Conservation (phyloP, 1,140 invertebrate species). For the Xylocopa sonorina region DNA sequence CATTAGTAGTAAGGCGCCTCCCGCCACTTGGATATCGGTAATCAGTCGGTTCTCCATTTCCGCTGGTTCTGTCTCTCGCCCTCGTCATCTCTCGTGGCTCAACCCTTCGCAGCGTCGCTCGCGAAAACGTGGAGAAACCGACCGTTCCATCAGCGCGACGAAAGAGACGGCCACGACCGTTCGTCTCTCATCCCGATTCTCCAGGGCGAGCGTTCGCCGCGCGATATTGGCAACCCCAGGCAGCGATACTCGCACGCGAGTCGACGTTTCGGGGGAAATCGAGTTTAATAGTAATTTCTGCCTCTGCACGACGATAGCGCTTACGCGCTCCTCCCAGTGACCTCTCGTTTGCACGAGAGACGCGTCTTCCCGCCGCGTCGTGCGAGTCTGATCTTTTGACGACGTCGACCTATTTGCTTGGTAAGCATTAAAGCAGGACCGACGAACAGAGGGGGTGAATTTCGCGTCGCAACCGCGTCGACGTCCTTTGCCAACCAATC, state of each 20-base stretch:
- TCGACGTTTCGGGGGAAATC: constrained; percentile 23
- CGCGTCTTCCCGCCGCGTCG: constrained; percentile 14
- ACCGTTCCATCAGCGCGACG: too few relatives aligned
- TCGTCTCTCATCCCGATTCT: not conserved
- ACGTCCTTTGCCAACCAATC: constrained; percentile 4
- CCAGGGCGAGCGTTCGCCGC: too few relatives aligned
- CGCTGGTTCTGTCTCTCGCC: not conserved
- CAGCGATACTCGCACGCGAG: not conserved
- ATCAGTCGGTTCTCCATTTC: constrained; percentile 7
- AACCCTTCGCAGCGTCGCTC: not conserved
- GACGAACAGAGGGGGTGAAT: constrained; percentile 22
- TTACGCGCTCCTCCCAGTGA: not conserved
- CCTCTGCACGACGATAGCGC: constrained; percentile 25
- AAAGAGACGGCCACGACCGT: not conserved
- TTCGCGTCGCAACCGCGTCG: not conserved
- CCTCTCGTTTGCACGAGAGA: too few relatives aligned
- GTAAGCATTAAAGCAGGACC: constrained; percentile 32
- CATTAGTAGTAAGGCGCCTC: too few relatives aligned
- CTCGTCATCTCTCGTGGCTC: not conserved
- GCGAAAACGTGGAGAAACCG: too few relatives aligned
- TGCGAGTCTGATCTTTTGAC: constrained; percentile 34
- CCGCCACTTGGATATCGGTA: not conserved
- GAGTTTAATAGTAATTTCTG: constrained; percentile 49
- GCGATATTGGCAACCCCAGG: constrained; percentile 6
- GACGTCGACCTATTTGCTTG: constrained; percentile 26